A percentile compares a stretch with the other conserved stretches of the same genome.
Conservation (phyloP, 2,888 invertebrate genomes). For the Endotricha flammealis region DNA sequence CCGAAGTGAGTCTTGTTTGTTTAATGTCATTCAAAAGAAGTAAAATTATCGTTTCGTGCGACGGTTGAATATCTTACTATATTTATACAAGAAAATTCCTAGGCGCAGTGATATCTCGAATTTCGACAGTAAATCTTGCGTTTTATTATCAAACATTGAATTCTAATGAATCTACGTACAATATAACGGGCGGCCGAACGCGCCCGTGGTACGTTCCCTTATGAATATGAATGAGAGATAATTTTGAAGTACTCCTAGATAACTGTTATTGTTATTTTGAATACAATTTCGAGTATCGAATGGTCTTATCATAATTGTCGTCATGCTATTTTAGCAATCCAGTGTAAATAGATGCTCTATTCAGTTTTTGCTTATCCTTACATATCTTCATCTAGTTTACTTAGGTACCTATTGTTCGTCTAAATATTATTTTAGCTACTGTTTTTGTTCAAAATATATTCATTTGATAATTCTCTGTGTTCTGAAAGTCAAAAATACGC, state of each 20-base stretch:
- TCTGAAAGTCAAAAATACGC: too few relatives aligned
- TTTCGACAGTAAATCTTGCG: conserved; percentile 21
- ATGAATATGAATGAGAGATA: conserved; percentile 67
- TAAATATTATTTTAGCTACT: too few relatives aligned
- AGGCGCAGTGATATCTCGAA: conserved; percentile 9
- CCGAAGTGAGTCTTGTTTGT: too few relatives aligned
- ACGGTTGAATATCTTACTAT: too few relatives aligned
- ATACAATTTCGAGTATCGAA: conserved; percentile 15
- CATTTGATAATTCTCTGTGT: too few relatives aligned
- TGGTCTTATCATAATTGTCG: not conserved
- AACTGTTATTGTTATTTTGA: conserved; percentile 57
- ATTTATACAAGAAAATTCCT: not conserved
- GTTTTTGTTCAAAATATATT: too few relatives aligned
- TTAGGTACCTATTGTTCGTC: too few relatives aligned
- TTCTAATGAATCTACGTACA: conserved; percentile 29
- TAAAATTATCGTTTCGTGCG: too few relatives aligned
- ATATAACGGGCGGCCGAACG: conserved; percentile 25
- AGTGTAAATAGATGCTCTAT: not conserved
- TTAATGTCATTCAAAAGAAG: too few relatives aligned
- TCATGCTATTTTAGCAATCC: not conserved
- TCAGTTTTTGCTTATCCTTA: too few relatives aligned
- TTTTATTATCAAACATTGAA: conserved; percentile 30
- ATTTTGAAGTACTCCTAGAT: conserved; percentile 46
- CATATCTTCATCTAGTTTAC: too few relatives aligned
- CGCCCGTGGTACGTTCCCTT: conserved; percentile 28